Evolutionary conservation across 1,140 invertebrate genomes (phyloP).

Genomic region (Holotrichia oblita): DNA sequence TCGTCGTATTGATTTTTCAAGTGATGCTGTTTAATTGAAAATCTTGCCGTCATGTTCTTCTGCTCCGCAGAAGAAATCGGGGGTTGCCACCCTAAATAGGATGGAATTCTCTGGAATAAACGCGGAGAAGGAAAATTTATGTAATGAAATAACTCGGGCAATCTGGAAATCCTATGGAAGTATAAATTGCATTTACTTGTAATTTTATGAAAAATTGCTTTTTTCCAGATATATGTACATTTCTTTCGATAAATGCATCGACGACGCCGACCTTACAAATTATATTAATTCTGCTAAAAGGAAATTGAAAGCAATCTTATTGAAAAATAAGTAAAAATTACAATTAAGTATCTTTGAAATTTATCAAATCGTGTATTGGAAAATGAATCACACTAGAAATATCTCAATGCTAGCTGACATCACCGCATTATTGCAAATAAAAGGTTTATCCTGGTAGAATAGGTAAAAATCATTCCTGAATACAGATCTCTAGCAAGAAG

Average conservation of each 20-base stretch:
- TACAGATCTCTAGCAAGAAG: neutral
- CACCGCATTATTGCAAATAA: neutral
- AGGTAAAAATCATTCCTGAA: neutral
- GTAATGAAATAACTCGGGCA: conserved; percentile 13
- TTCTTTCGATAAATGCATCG: neutral
- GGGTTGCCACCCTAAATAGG: conserved; percentile 33
- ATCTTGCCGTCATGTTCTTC: conserved; percentile 9
- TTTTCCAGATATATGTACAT: neutral
- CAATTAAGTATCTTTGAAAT: too few relatives aligned
- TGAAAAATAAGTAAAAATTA: too few relatives aligned
- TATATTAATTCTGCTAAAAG: too few relatives aligned
- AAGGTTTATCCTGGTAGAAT: neutral
- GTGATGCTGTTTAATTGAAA: conserved; percentile 42
- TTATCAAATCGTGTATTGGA: neutral
- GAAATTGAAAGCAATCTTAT: too few relatives aligned
- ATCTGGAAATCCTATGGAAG: neutral
- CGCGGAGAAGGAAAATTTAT: neutral
- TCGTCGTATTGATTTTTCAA: conserved; percentile 42
- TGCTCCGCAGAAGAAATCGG: conserved; percentile 28
- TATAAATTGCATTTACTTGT: neutral
- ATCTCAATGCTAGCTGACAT: conserved; percentile 29
- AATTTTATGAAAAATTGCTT: neutral
- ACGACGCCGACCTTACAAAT: too few relatives aligned
- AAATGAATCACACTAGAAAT: conserved; percentile 18
- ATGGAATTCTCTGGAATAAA: neutral